Percentiles rank a stretch among this genome's conserved stretches.
These are phyloP conservation scores for Drosophila sechellia DNA, from an alignment of 1,140 invertebrate genomes.

Conservation along the genomic window DNA sequence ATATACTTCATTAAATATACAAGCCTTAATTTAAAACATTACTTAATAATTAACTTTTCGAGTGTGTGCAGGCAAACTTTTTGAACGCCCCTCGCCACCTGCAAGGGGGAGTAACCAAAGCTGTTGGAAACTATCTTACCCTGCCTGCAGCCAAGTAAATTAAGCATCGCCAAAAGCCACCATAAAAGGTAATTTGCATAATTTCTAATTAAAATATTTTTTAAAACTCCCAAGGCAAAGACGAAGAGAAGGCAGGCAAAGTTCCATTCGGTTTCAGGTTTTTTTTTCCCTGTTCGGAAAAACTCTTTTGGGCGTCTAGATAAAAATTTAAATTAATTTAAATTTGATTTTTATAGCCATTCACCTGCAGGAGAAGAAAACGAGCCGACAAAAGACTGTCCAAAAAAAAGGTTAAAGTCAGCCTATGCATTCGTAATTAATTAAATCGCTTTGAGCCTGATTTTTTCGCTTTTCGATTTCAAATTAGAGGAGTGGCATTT, in stretches of 20 bases:
- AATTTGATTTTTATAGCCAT: constrained; percentile 66
- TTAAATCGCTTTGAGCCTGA: constrained; percentile 65
- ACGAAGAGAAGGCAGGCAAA: constrained; percentile 11
- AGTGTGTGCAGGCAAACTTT: not conserved
- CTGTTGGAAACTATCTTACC: constrained; percentile 19
- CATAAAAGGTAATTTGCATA: constrained; percentile 64
- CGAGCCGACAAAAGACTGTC: not conserved
- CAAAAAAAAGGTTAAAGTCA: constrained; percentile 26
- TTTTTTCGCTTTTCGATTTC: constrained; percentile 47
- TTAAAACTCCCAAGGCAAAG: constrained; percentile 16
- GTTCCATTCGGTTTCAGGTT: constrained; percentile 26
- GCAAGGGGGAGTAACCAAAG: constrained; percentile 21
- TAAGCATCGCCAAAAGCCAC: constrained; percentile 27
- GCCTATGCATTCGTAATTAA: constrained; percentile 73
- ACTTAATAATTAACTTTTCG: not conserved
- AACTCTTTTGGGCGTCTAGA: constrained; percentile 49
- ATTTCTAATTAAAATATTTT: constrained; percentile 76
- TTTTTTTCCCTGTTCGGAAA: constrained; percentile 23
- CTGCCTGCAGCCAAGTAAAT: constrained; percentile 21
- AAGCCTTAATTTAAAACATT: not conserved
- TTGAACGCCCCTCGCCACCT: constrained; percentile 16
- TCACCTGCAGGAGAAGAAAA: constrained; percentile 56
- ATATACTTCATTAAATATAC: not conserved
- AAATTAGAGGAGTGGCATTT: constrained; percentile 28
- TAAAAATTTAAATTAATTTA: constrained; percentile 73